Evolutionary conservation across 2,113 vertebrate species (phyloP).

Genomic region (Potamarius usumacintae): DNA sequence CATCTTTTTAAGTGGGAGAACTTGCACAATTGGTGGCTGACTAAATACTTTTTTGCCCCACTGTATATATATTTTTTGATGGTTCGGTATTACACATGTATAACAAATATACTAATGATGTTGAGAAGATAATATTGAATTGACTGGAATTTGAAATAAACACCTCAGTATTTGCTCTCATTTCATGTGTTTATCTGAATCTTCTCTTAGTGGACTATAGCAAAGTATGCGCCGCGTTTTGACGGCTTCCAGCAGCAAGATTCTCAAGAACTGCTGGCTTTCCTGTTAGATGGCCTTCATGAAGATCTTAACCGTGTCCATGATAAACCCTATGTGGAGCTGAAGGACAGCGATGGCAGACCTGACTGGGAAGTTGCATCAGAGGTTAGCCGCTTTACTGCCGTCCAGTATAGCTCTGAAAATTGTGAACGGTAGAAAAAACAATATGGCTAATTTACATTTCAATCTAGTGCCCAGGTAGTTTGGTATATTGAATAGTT

Average conservation of each 20-base stretch:
- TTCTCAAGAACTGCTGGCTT: conserved; percentile 85
- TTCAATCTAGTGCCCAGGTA: neutral
- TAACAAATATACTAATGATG: neutral
- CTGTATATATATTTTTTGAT: no score
- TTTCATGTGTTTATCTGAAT: neutral
- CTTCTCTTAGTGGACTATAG: conserved; percentile 82
- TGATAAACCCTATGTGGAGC: conserved; percentile 85
- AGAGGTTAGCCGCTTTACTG: conserved; percentile 72
- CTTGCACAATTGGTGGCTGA: no score
- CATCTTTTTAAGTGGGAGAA: no score
- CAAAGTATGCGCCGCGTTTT: conserved; percentile 87
- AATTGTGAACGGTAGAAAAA: neutral
- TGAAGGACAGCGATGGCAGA: conserved; percentile 85
- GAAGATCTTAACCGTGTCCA: conserved; percentile 87
- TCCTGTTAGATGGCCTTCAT: conserved; percentile 86
- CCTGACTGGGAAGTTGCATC: conserved; percentile 90
- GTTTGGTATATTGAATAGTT: neutral
- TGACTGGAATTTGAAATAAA: neutral
- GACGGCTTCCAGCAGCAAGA: conserved; percentile 89
- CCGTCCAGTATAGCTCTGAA: neutral
- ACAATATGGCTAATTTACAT: neutral
- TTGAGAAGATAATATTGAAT: neutral
- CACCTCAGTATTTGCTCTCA: neutral
- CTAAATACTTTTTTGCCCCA: no score
- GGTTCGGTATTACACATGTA: neutral